Evolutionary conservation across 2,888 invertebrate genomes (phyloP).

Genomic region (Pelosia muscerda): DNA sequence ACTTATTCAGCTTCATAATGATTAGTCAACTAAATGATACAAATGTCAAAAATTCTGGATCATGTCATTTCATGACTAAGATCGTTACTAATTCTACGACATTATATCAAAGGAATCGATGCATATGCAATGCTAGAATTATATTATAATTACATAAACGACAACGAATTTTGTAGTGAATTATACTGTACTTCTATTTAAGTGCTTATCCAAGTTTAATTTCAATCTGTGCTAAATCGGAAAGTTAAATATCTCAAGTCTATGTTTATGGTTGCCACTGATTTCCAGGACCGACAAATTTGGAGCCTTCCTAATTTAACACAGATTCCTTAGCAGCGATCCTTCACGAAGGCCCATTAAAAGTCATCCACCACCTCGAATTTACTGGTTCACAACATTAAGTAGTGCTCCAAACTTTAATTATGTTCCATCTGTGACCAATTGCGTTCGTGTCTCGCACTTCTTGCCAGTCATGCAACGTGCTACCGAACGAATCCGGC

Average conservation of each 20-base stretch:
- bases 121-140: neutral
- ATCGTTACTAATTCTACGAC: neutral
- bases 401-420: constrained; percentile 86
- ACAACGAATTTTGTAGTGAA: neutral
- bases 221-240: neutral
- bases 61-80: too few species aligned
- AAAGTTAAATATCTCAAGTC: neutral
- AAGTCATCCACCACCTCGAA: constrained; percentile 84
- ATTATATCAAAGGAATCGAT: too few species aligned
- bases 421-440: constrained; percentile 86
- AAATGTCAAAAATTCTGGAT: neutral
- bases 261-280: constrained; percentile 40
- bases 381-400: constrained; percentile 84
- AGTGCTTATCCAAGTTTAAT: too few species aligned
- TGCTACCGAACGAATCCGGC: constrained; percentile 77
- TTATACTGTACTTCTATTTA: neutral
- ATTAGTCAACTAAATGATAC: neutral
- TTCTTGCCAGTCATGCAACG: constrained; percentile 85
- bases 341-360: constrained; percentile 84
- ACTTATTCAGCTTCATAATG: neutral
- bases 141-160: neutral
- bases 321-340: constrained; percentile 79
- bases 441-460: constrained; percentile 85
- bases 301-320: constrained; percentile 68
- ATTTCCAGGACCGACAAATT: constrained; percentile 48